These are phyloP conservation scores for Denticeps clupeoides DNA, from an alignment of 2,797 vertebrate genomes.

Conservation along the genomic window DNA sequence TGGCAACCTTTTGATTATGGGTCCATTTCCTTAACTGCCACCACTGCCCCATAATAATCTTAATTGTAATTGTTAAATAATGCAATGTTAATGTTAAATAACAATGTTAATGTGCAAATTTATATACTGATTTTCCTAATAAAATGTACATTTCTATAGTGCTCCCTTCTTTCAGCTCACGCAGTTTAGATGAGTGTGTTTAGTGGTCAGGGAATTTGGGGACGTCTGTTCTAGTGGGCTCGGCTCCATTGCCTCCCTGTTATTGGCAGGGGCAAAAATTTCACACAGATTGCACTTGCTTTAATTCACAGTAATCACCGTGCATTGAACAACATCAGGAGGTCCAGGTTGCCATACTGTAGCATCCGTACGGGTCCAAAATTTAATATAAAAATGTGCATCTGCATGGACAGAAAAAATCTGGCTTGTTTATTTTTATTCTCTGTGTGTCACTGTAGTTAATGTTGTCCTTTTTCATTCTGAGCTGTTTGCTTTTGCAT, in stretches of 20 bases:
- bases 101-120: too few species aligned
- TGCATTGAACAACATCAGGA: constrained; percentile 26
- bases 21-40: too few species aligned
- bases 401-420: constrained; percentile 26
- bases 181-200: too few species aligned
- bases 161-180: too few species aligned
- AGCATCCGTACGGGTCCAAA: constrained; percentile 14
- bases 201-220: constrained; percentile 10
- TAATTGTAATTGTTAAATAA: too few species aligned
- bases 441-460: not conserved
- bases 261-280: constrained; percentile 18
- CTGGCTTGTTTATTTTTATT: constrained; percentile 28
- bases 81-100: too few species aligned
- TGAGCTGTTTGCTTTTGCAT: too few species aligned
- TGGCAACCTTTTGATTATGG: too few species aligned
- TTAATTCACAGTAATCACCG: constrained; percentile 21
- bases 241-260: constrained; percentile 19
- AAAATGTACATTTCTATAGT: too few species aligned
- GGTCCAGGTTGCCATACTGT: constrained; percentile 11
- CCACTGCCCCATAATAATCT: too few species aligned
- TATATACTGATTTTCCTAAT: too few species aligned
- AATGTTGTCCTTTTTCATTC: constrained; percentile 40
- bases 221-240: constrained; percentile 13
- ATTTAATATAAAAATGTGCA: constrained; percentile 14
- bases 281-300: constrained; percentile 25